phyloP scores from a whole-genome alignment of 2,888 invertebrate genomes.

The Trachelus tabidus region DNA sequence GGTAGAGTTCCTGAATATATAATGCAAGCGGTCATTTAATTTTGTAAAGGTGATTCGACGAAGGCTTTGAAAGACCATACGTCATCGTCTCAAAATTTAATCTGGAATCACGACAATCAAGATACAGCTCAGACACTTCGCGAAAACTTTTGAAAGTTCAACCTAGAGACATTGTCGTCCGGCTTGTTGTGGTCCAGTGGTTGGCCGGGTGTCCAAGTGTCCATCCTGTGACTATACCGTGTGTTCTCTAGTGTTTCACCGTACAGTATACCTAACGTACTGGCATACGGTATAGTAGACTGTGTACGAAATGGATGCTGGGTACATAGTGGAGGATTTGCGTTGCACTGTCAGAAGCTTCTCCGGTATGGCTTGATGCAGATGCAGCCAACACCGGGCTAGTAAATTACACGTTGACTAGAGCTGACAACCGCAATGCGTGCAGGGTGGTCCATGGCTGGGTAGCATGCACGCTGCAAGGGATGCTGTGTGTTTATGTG shows the following conservation, averaged over 20 bases:
- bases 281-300: background rate
- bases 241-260: background rate
- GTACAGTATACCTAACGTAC: background rate
- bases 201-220: background rate
- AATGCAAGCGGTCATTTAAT: background rate
- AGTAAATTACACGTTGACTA: conserved; percentile 62
- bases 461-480: conserved; percentile 32
- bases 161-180: background rate
- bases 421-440: conserved; percentile 60
- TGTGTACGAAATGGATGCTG: background rate
- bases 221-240: background rate
- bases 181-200: background rate
- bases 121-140: background rate
- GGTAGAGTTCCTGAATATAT: background rate
- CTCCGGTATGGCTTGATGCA: background rate
- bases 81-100: background rate
- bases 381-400: conserved; percentile 24
- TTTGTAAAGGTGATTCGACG: background rate
- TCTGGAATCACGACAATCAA: background rate
- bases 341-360: background rate
- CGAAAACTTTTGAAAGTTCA: background rate
- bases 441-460: conserved; percentile 27
- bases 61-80: background rate
- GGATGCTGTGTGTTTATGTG: conserved; percentile 46
- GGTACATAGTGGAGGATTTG: background rate